Evolutionary conservation across 2,113 vertebrate species (phyloP).

Genomic region (cat (Felis catus)): DNA sequence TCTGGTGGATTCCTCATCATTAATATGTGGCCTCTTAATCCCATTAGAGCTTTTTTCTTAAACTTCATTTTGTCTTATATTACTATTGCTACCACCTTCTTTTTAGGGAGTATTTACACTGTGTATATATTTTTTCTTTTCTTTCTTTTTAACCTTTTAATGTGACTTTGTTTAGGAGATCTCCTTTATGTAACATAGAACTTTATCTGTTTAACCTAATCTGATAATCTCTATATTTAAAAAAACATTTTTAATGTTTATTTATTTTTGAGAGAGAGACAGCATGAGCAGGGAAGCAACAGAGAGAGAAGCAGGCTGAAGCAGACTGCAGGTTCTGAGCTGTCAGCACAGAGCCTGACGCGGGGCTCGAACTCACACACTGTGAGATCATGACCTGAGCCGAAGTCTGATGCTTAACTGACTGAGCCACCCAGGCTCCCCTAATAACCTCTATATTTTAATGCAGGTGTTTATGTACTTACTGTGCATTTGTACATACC

Average conservation of each 20-base stretch:
- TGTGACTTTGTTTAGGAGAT: neutral
- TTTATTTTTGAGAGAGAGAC: too few relatives aligned
- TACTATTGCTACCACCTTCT: neutral
- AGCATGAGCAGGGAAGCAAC: too few relatives aligned
- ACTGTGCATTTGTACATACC: neutral
- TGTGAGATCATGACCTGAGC: too few relatives aligned
- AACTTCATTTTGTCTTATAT: neutral
- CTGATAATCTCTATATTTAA: neutral
- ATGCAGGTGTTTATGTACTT: neutral
- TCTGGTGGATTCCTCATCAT: neutral
- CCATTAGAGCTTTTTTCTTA: neutral
- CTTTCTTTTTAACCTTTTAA: neutral
- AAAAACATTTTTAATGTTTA: too few relatives aligned
- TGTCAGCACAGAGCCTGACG: too few relatives aligned
- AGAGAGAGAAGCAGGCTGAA: too few relatives aligned
- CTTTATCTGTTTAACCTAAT: neutral
- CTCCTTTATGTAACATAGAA: neutral
- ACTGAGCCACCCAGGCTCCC: too few relatives aligned
- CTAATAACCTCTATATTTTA: neutral
- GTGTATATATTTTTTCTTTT: neutral
- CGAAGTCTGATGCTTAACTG: too few relatives aligned
- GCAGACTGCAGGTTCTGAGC: too few relatives aligned
- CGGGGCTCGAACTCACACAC: too few relatives aligned
- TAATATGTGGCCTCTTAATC: neutral
- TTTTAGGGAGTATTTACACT: neutral